These are phyloP conservation scores for Megaleporinus macrocephalus DNA, from an alignment of 2,113 vertebrate species.

Conservation along the genomic window DNA sequence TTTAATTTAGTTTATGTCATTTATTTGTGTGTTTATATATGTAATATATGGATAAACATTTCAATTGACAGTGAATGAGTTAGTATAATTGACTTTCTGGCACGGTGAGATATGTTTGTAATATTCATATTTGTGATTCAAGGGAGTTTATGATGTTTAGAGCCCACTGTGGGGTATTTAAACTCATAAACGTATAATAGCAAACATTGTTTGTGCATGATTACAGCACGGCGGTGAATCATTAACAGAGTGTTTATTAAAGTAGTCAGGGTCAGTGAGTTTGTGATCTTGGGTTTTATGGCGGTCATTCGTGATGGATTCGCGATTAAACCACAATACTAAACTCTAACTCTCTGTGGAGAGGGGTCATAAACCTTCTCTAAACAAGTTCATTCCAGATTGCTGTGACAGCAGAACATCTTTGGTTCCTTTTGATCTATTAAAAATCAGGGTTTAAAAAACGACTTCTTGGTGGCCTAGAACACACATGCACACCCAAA, in stretches of 20 bases:
- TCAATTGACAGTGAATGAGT: too few species aligned
- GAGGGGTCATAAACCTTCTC: neutral
- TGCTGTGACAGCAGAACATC: neutral
- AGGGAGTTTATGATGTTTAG: neutral
- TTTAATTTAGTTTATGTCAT: too few species aligned
- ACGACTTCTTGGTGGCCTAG: too few species aligned
- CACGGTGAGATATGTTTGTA: neutral
- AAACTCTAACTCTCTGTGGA: neutral
- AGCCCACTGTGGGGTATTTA: neutral
- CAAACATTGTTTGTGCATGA: neutral
- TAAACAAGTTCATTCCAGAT: neutral
- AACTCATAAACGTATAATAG: neutral
- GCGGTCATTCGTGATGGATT: neutral
- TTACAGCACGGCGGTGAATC: conserved; percentile 30
- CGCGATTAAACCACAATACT: neutral
- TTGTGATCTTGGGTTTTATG: neutral
- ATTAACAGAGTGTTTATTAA: conserved; percentile 20
- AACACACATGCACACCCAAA: too few species aligned
- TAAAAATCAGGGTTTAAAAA: too few species aligned
- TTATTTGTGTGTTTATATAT: too few species aligned
- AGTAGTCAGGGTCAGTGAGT: conserved; percentile 16
- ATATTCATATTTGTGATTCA: neutral
- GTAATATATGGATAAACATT: too few species aligned
- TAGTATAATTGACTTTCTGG: too few species aligned
- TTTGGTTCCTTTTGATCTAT: too few species aligned